These are phyloP conservation scores for Xiphophorus birchmanni DNA, from an alignment of 2,797 vertebrate species.

Conservation along the genomic window DNA sequence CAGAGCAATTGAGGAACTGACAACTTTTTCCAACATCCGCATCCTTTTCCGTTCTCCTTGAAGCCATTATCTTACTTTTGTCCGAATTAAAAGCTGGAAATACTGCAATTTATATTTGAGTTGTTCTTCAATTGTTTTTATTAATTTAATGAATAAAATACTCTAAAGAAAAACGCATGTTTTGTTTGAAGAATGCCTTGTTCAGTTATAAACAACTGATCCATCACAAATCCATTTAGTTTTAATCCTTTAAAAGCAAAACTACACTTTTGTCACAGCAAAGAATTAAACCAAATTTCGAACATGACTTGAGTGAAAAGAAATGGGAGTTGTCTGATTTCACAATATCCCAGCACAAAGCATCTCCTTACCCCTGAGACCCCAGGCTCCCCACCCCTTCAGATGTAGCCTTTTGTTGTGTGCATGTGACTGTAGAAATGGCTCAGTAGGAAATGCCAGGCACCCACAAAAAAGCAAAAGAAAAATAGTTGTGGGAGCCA, in stretches of 20 bases:
- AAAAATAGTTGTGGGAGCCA: conserved; percentile 75
- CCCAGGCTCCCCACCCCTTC: conserved; percentile 82
- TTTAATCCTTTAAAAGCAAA: conserved; percentile 67
- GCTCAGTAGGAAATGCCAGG: conserved; percentile 84
- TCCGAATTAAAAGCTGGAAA: background rate
- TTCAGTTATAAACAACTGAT: conserved; percentile 52
- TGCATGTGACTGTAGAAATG: conserved; percentile 87
- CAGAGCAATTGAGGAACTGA: background rate
- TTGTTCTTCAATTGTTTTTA: background rate
- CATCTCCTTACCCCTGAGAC: conserved; percentile 74
- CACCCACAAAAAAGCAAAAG: conserved; percentile 73
- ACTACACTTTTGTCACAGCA: conserved; percentile 65
- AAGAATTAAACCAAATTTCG: conserved; percentile 67
- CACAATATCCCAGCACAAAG: conserved; percentile 74
- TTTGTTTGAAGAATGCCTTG: conserved; percentile 31
- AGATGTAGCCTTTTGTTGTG: conserved; percentile 86
- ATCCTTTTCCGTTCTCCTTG: background rate
- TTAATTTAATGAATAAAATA: background rate
- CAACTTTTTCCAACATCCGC: background rate
- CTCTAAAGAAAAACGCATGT: conserved; percentile 40
- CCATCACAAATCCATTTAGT: conserved; percentile 70
- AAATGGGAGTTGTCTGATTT: conserved; percentile 76
- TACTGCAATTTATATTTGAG: background rate
- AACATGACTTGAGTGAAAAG: conserved; percentile 68
- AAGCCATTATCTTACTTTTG: background rate